Conservation (phyloP, 2,888 invertebrate genomes). For the Latrodectus elegans region DNA sequence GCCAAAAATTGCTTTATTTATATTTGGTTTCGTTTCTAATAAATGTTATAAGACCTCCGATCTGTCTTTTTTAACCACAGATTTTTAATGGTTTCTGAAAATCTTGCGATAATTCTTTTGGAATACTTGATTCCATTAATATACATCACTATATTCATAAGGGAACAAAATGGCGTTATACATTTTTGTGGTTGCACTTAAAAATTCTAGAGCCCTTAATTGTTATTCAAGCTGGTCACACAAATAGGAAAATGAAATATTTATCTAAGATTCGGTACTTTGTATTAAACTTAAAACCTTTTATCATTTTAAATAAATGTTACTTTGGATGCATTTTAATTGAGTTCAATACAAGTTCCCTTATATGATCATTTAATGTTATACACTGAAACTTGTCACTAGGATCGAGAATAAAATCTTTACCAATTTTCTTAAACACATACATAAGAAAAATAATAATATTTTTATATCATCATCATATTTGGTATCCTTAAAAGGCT, state of each 20-base stretch:
- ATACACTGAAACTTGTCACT: not conserved
- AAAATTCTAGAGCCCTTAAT: not conserved
- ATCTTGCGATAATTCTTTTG: not conserved
- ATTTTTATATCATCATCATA: not conserved
- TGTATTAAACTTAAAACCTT: not conserved
- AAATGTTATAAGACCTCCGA: not conserved
- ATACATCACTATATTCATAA: not conserved
- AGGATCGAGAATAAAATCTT: not conserved
- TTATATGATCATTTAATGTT: not conserved
- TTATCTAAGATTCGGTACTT: not conserved
- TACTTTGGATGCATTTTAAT: not conserved
- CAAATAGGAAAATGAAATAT: not conserved
- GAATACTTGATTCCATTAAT: not conserved
- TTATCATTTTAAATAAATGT: not conserved
- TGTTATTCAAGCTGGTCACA: not conserved
- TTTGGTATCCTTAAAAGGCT: not conserved
- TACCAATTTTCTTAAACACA: not conserved
- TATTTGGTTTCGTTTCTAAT: not conserved
- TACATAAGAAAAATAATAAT: not conserved
- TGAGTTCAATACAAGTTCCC: not conserved
- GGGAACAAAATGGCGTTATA: not conserved
- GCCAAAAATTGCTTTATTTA: not conserved
- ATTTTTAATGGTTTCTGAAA: not conserved
- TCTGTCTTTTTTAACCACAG: not conserved
- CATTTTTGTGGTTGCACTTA: not conserved